Evolutionary conservation across 2,888 invertebrate genomes (phyloP).

Genomic region (Dichetophora obliterata): DNA sequence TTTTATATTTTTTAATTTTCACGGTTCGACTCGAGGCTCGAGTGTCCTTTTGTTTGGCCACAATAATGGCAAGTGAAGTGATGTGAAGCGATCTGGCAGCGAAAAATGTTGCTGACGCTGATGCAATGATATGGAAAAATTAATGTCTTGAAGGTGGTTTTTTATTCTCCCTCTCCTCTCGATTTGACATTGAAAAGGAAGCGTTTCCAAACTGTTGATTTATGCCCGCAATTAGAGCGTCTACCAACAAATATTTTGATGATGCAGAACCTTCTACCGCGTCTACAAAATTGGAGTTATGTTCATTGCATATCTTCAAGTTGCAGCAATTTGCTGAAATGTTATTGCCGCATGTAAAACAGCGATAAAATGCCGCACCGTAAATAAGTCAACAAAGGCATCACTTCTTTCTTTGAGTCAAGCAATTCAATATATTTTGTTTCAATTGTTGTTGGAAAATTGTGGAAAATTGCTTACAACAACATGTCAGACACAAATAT

Average conservation of each 20-base stretch:
- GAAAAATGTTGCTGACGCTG: not conserved
- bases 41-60: constrained; percentile 24
- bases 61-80: not conserved
- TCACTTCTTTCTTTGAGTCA: not conserved
- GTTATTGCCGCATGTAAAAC: not conserved
- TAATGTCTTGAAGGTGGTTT: constrained; percentile 1
- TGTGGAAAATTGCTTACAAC: not conserved
- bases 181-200: too few species aligned
- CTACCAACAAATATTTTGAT: constrained; percentile 6
- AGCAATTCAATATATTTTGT: constrained; percentile 1
- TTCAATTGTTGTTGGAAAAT: not conserved
- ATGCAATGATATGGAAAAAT: constrained; percentile 38
- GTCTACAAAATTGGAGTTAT: not conserved
- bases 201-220: constrained; percentile 5
- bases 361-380: not conserved
- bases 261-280: not conserved
- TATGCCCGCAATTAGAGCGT: constrained; percentile 14
- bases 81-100: not conserved
- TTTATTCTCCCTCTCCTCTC: too few species aligned
- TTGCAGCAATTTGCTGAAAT: not conserved
- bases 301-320: not conserved
- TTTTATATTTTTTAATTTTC: constrained; percentile 23
- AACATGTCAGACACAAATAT: constrained; percentile 11
- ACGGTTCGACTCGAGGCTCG: constrained; percentile 14
- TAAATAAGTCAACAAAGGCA: not conserved